Base-by-base conservation (phyloP, 2,113 vertebrate species). In the Phaethornis superciliosus region DNA sequence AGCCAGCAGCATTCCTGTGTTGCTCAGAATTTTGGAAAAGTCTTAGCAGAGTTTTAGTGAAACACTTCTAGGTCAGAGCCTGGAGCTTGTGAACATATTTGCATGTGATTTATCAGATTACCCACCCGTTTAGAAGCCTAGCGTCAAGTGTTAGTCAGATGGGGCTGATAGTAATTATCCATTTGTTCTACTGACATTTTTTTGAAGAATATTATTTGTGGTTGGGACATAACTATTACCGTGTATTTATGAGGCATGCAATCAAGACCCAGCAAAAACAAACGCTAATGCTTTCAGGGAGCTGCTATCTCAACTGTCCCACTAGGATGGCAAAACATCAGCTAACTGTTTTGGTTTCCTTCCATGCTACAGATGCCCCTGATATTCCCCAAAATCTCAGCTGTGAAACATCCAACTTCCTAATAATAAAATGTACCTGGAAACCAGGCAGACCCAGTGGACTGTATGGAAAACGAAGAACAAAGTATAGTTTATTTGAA, bases 331-430 rank as follows among this genome's bases (percentile, higher is more conserved):
- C n/a, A 72, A 32, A 77, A 60, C 17, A 3, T 54, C 0, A 2
- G 30, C 54, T 93, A 46, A 90, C 51, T 60, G 2, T 49, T 86
- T 67, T 88, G 60, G 3, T 90, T 95, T 94, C 14, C 27, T 94
- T 89, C 33, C 20, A 3, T 81, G 6, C 55, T 90, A 15, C 89
- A 98, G 98, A 98, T 94, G 97, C 97, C 65, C 98, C 98, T 46
- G 98, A 98, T 94, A 59, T 12, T 86, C 98, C 98, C 11, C 94
- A 97, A 78, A 95, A 98, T 22, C 75, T 98, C 63, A 97, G 49
- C 64, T 98, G 98, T 96, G 98, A 98, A 96, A 98, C 98, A 4
- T 81, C 71, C 5, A 95, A 98, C 62, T 97, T 98, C 18, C 82
- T 93, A 74, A 71, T 72, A 40, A 97, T 98, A 75, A 74, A 85